Evolutionary conservation across 2,888 invertebrate genomes (phyloP), one percentile per base, ranked within the genome.

Genomic region (Cerastoderma edule): DNA sequence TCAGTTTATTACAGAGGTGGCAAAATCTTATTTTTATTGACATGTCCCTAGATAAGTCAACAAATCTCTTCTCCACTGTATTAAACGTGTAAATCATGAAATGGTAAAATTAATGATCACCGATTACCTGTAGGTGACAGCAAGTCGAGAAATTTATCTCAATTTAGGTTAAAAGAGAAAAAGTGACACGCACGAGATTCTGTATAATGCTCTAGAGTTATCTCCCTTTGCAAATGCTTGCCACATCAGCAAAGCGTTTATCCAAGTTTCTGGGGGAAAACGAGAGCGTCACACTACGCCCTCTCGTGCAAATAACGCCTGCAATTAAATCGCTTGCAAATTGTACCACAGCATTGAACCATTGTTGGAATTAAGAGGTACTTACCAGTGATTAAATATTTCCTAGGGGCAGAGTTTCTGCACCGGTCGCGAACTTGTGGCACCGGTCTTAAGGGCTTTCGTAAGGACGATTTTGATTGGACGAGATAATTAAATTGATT

Each of bases 181-280:
- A 16, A 8, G 16, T 39, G n/a, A n/a, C n/a, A n/a, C n/a, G n/a
- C n/a, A n/a, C n/a, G n/a, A 39, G 39, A 39, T 39, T 39, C 39
- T 39, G 16, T 39, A 39, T 16, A 39, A 13, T 39, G 16, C 8
- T 13, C 16, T 13, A 39, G 39, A 24, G n/a, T 60, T 39, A 60
- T 19, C 60, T 60, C 60, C 60, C 60, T 60, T 50, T 39, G 35
- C 27, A 8, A 19, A 16, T 13, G 22, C 39, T 35, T 60, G 60
- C 60, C 60, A 60, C 60, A 60, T 60, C 60, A 60, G 60, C 60
- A 60, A n/a, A 19, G 13, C 3, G 5, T 32, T 57, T 57, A 19
- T n/a, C 28, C 53, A 5, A 53, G 2, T 24, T 53, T 24, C 2
- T 2, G 27, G 24, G n/a, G n/a, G n/a, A n/a, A n/a, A n/a, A n/a